These are phyloP conservation scores for Himalopsyche phryganea DNA, from an alignment of 1,140 invertebrate species.

Conservation along the genomic window DNA sequence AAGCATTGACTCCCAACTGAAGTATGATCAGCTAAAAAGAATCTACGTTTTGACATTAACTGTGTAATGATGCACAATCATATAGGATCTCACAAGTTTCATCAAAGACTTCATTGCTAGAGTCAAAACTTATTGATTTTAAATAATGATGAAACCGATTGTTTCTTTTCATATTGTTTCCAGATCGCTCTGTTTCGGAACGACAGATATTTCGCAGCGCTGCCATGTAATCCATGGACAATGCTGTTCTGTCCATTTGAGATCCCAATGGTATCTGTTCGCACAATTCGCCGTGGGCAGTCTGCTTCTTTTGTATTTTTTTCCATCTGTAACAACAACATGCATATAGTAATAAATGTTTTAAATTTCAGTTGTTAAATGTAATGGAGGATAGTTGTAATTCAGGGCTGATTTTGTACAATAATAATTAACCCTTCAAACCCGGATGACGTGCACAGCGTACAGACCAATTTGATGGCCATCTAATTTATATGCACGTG, in stretches of 20 bases:
- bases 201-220: constrained; percentile 55
- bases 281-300: constrained; percentile 32
- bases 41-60: too few species aligned
- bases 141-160: constrained; percentile 64
- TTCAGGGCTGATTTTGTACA: neutral
- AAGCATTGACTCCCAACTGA: too few species aligned
- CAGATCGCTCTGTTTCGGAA: constrained; percentile 52
- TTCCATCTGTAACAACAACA: constrained; percentile 5
- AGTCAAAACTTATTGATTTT: constrained; percentile 42
- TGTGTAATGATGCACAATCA: too few species aligned
- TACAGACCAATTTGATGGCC: too few species aligned
- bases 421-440: neutral
- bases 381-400: neutral
- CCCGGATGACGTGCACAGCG: neutral
- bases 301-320: constrained; percentile 1
- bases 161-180: constrained; percentile 49
- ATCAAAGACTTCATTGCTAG: constrained; percentile 46
- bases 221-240: constrained; percentile 57
- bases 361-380: neutral
- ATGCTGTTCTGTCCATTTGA: constrained; percentile 40
- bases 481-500: too few species aligned
- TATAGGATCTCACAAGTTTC: constrained; percentile 31
- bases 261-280: constrained; percentile 38
- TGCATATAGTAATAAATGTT: neutral
- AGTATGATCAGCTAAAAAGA: too few species aligned